These are phyloP conservation scores for Tenualosa thibaudeaui DNA, from an alignment of 2,797 vertebrate species.

Conservation along the genomic window DNA sequence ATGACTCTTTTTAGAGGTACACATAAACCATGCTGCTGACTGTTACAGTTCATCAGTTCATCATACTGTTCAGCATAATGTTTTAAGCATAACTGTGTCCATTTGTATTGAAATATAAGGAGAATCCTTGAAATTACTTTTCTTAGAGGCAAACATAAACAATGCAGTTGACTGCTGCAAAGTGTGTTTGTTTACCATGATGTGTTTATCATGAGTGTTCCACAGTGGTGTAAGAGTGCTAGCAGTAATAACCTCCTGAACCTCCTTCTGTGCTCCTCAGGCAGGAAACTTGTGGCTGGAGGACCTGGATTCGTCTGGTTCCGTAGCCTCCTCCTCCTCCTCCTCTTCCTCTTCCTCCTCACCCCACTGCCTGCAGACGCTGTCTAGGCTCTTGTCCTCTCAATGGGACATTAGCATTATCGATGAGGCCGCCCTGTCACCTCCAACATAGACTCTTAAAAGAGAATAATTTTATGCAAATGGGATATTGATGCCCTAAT, in stretches of 20 bases:
- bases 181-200: background rate
- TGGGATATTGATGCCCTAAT: slow-evolving; percentile 98
- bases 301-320: background rate
- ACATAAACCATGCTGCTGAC: too few relatives aligned
- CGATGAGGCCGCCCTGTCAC: slow-evolving; percentile 98
- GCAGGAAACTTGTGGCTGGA: background rate
- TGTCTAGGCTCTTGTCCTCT: slow-evolving; percentile 83
- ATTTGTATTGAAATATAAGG: too few relatives aligned
- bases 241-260: background rate
- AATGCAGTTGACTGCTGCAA: background rate
- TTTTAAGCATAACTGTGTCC: too few relatives aligned
- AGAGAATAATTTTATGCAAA: slow-evolving; percentile 99
- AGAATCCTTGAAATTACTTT: background rate
- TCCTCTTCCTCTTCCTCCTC: background rate
- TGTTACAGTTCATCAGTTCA: too few relatives aligned
- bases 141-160: background rate
- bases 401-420: slow-evolving; percentile 97
- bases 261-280: background rate
- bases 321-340: background rate
- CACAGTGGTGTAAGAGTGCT: background rate
- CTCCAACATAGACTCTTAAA: slow-evolving; percentile 95
- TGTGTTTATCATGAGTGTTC: background rate
- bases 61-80: too few relatives aligned
- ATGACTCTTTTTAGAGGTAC: too few relatives aligned
- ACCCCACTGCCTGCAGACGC: slow-evolving; percentile 39